Evolutionary conservation across 1,140 invertebrate species (phyloP).

Genomic region (Plectrocnemia conspersa): DNA sequence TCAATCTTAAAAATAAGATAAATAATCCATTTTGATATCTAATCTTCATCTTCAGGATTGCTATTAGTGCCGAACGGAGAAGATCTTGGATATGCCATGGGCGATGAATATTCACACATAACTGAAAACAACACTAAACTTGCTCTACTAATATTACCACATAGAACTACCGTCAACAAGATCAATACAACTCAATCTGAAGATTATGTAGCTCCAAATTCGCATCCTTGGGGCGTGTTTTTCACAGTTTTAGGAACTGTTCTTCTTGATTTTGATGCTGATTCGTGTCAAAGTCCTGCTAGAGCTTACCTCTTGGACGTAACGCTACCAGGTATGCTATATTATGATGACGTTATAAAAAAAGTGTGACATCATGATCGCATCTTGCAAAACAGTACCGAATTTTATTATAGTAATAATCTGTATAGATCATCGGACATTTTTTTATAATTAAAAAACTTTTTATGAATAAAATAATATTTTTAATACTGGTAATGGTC

Average conservation of each 20-base stretch:
- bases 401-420: too few species aligned
- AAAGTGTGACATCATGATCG: neutral
- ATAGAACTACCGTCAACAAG: conserved; percentile 43
- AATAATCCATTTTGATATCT: neutral
- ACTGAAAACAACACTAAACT: conserved; percentile 40
- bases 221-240: conserved; percentile 82
- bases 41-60: conserved; percentile 56
- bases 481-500: too few species aligned
- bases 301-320: conserved; percentile 91
- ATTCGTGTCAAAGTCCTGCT: conserved; percentile 91
- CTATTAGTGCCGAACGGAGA: conserved; percentile 89
- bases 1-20: too few species aligned
- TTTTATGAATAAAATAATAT: too few species aligned
- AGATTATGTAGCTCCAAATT: conserved; percentile 18
- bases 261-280: conserved; percentile 90
- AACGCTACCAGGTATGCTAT: conserved; percentile 69
- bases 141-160: conserved; percentile 41
- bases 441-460: too few species aligned
- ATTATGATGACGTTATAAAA: neutral
- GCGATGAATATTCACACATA: conserved; percentile 57
- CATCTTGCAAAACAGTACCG: neutral
- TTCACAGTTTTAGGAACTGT: conserved; percentile 92
- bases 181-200: conserved; percentile 11
- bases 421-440: neutral
- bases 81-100: conserved; percentile 71